Evolutionary conservation across 1,140 invertebrate species (phyloP).

Genomic region (Dryas iulia): DNA sequence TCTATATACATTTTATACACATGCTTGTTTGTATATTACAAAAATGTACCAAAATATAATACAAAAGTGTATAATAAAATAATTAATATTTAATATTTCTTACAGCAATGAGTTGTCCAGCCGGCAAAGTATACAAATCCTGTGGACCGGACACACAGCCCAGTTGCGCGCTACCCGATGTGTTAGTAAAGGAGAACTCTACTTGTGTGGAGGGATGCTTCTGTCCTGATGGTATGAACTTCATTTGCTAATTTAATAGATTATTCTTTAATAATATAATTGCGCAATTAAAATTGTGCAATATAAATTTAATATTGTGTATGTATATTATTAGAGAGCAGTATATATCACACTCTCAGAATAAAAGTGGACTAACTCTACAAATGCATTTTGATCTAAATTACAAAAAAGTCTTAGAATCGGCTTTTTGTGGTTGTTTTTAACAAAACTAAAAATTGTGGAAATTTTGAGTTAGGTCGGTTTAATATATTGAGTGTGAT

Average conservation of each 20-base stretch:
- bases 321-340: neutral
- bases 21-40: too few relatives aligned
- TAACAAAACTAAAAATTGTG: too few relatives aligned
- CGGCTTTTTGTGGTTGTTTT: too few relatives aligned
- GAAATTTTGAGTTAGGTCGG: too few relatives aligned
- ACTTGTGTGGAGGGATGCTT: slow-evolving; percentile 92
- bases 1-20: too few relatives aligned
- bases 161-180: slow-evolving; percentile 62
- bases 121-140: slow-evolving; percentile 85
- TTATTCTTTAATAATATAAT: neutral
- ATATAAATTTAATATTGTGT: neutral
- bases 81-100: neutral
- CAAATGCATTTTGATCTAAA: too few relatives aligned
- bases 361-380: too few relatives aligned
- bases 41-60: too few relatives aligned
- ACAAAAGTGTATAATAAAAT: too few relatives aligned
- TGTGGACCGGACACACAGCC: slow-evolving; percentile 84
- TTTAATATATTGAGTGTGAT: too few relatives aligned
- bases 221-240: slow-evolving; percentile 83
- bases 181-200: slow-evolving; percentile 45
- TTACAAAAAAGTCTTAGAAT: too few relatives aligned
- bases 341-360: too few relatives aligned
- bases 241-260: neutral
- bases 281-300: neutral
- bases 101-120: slow-evolving; percentile 85